Evolutionary conservation across 2,888 invertebrate species (phyloP), one percentile per base, ranked within the genome.

Genomic region (Aphidius colemani): DNA sequence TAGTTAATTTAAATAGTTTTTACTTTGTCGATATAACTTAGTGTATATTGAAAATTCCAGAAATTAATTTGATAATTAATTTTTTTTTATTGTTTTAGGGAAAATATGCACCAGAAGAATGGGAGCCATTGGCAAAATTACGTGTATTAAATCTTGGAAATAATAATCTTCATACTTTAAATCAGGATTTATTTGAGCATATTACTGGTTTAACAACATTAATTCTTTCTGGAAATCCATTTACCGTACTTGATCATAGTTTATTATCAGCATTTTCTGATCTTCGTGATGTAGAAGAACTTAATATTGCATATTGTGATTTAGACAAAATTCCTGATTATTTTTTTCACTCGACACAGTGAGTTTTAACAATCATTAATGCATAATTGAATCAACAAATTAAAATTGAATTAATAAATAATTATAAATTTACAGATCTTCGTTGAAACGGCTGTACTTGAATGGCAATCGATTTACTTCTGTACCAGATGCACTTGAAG

Each of bases 131-230:
- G 18, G 78, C 78, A 18, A 81, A 86, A 0, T 81, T 93, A 76
- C 84, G 84, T 53, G 84, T 84, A 6, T 82, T 93, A 13, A 86
- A 88, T 74, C 82, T 95, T 66, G 89, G 89, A 0, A 79, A 88
- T 75, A 95, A 95, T 78, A 83, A 86, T 30, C 79, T 94, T 1
- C 90, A 91, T 71, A 86, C 88, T 0, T 78, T 94, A n/a, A 78
- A 91, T 73, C 85, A 85, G 58, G 90, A 92, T 75, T 73, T 93
- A 2, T 94, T 96, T 77, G 90, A 91, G 72, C 93, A 95, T 75
- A 80, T 90, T 5, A 86, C 88, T 0, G 85, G 87, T 56, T 77
- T 96, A 46, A 88, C 88, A 70, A 85, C 86, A 10, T 79, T 96
- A 56, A 86, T 87, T 71, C 82, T 96, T 39, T 88, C 88, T 67